A percentile compares a stretch with the other conserved stretches of the same genome.
Evolutionary conservation across 2,888 invertebrate species (phyloP).

Genomic region (Leuctra nigra): DNA sequence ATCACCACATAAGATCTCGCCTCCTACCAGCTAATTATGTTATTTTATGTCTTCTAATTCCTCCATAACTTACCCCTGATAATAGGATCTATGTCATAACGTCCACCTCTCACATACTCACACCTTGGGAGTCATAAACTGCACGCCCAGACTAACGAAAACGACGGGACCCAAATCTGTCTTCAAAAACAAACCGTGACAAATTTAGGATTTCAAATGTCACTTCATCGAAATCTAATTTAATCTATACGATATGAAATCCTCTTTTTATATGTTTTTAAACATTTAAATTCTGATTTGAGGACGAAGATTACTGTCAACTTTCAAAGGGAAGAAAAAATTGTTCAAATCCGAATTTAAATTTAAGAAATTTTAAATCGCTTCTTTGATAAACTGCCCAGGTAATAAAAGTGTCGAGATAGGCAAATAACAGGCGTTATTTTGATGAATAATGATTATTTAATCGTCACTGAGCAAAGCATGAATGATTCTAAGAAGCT

Average conservation of each 20-base stretch:
- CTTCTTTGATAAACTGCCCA: conserved; percentile 1
- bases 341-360: neutral
- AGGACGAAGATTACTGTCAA: conserved; percentile 10
- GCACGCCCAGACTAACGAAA: no score
- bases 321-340: neutral
- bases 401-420: no score
- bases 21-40: neutral
- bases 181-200: neutral
- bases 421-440: no score
- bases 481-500: no score
- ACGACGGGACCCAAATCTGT: conserved; percentile 8
- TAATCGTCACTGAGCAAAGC: no score
- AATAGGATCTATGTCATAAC: neutral
- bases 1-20: neutral
- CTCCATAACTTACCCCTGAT: neutral
- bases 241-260: conserved; percentile 6
- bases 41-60: conserved; percentile 12
- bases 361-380: neutral
- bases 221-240: conserved; percentile 13
- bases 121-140: no score
- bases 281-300: conserved; percentile 14
- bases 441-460: no score
- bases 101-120: no score
- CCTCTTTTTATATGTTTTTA: conserved; percentile 3
- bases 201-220: conserved; percentile 17